Conservation (phyloP, 37 sponge, comb jelly and placozoan genomes). For the Agelas oroides region DNA sequence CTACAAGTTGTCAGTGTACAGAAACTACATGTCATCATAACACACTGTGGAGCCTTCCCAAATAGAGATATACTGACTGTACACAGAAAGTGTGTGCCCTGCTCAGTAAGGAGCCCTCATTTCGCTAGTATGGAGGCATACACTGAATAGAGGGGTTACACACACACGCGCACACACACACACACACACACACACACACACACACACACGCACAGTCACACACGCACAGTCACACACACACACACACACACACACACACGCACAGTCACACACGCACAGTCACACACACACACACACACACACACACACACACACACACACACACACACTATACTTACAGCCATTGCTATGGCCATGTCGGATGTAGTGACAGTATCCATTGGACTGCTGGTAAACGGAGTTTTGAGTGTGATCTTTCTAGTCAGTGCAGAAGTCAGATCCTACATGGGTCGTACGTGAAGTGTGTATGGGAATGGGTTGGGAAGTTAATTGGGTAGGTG, state of each 20-base stretch:
- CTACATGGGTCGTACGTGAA: conserved; percentile 17
- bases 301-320: not conserved
- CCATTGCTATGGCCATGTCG: conserved; percentile 94
- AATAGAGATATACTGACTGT: no score
- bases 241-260: conserved; percentile 20
- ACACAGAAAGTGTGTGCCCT: no score
- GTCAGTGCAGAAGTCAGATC: conserved; percentile 83
- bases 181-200: no score
- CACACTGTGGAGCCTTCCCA: no score
- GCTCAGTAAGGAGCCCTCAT: no score
- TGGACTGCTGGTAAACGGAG: conserved; percentile 96
- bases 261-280: conserved; percentile 1
- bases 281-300: not conserved
- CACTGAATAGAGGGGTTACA: no score
- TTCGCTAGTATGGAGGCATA: no score
- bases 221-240: conserved; percentile 14
- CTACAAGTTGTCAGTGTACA: no score
- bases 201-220: not conserved
- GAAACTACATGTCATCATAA: no score
- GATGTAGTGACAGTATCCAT: conserved; percentile 99
- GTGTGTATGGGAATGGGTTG: not conserved
- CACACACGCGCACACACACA: no score
- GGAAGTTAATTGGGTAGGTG: not conserved
- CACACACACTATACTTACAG: conserved; percentile 63
- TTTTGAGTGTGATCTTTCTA: conserved; percentile 74